Conservation (phyloP, 2,797 vertebrate species). For the Gymnopithys bicolor region DNA sequence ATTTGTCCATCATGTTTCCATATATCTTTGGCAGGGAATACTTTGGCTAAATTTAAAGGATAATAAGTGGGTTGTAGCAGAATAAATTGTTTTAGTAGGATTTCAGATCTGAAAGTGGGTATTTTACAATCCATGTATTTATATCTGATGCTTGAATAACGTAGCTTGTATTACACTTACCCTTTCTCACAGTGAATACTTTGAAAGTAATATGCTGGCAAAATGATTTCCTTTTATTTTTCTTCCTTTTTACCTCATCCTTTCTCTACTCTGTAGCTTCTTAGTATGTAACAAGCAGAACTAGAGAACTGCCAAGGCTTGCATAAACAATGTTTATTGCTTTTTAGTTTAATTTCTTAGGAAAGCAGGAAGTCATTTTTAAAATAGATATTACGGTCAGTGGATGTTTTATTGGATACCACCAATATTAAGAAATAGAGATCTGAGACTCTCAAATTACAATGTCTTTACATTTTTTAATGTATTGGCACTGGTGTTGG, state of each 20-base stretch:
- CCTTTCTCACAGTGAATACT: not conserved
- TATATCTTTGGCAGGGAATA: slow-evolving; percentile 7
- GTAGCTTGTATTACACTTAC: not conserved
- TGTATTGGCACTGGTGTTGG: not conserved
- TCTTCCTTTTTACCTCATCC: not conserved
- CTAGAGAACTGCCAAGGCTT: not conserved
- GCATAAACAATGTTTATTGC: not conserved
- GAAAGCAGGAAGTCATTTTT: slow-evolving; percentile 26
- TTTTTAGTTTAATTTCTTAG: slow-evolving; percentile 51
- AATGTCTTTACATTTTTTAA: slow-evolving; percentile 63
- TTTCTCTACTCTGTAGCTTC: not conserved
- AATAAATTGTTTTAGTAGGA: slow-evolving; percentile 24
- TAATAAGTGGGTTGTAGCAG: not conserved
- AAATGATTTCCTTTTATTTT: not conserved
- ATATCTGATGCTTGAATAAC: slow-evolving; percentile 16
- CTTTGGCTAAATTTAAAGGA: slow-evolving; percentile 25
- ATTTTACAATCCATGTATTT: slow-evolving; percentile 32
- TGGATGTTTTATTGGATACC: slow-evolving; percentile 10
- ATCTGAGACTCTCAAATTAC: slow-evolving; percentile 11
- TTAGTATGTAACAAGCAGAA: not conserved
- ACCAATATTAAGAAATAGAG: not conserved
- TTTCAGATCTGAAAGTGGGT: not conserved
- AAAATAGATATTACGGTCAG: slow-evolving; percentile 10
- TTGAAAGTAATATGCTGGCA: slow-evolving; percentile 30
- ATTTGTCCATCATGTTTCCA: not conserved